Conservation (phyloP, 2,113 vertebrate species). For the Cyanistes caeruleus region DNA sequence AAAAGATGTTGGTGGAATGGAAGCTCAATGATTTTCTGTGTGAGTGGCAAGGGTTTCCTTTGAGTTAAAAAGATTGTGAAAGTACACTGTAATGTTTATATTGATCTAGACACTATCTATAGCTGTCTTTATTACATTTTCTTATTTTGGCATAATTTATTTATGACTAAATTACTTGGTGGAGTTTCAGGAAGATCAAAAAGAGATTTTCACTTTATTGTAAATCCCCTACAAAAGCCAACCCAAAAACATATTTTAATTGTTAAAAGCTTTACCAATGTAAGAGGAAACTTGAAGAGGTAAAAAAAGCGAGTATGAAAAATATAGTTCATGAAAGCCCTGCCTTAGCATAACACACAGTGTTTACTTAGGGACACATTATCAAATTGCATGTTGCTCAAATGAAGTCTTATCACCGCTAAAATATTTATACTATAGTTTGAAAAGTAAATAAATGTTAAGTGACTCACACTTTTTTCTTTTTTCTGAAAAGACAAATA, state of each 20-base stretch:
- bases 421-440: constrained; percentile 56
- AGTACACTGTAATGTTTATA: constrained; percentile 32
- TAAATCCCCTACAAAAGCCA: background rate
- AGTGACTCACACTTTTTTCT: background rate
- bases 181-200: constrained; percentile 32
- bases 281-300: background rate
- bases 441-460: constrained; percentile 45
- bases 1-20: background rate
- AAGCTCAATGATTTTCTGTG: background rate
- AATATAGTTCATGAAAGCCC: background rate
- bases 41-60: constrained; percentile 4
- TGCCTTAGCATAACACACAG: background rate
- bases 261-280: background rate
- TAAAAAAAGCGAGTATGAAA: background rate
- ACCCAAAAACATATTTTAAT: background rate
- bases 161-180: constrained; percentile 7
- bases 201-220: background rate
- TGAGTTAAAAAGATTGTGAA: constrained; percentile 39
- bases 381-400: constrained; percentile 34
- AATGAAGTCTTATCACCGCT: background rate
- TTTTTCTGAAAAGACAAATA: background rate
- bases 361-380: constrained; percentile 41
- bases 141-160: constrained; percentile 63
- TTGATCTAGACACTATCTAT: constrained; percentile 62
- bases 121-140: constrained; percentile 55